A percentile compares a stretch with the other conserved stretches of the same genome.
phyloP scores from a whole-genome alignment of 2,797 vertebrate genomes.

The Notamacropus eugenii region DNA sequence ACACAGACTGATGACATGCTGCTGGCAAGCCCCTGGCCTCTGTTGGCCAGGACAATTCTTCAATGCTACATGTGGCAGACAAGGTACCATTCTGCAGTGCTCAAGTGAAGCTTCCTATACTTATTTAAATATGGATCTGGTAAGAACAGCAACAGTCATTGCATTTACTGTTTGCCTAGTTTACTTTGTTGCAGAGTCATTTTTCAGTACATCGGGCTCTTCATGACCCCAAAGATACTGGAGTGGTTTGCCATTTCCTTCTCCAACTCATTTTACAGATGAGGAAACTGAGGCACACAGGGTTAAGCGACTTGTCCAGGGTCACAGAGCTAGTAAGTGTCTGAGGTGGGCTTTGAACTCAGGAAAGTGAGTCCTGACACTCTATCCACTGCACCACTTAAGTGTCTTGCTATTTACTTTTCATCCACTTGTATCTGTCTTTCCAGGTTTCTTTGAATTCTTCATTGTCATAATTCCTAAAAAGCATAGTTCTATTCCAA shows the following conservation, averaged over 20 bases:
- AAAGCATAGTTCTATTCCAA: background rate
- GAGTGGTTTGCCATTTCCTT: too few species aligned
- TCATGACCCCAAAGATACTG: too few species aligned
- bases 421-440: background rate
- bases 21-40: background rate
- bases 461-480: background rate
- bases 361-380: too few species aligned
- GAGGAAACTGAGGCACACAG: too few species aligned
- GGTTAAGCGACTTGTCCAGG: too few species aligned
- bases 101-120: background rate
- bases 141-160: background rate
- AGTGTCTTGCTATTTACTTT: background rate
- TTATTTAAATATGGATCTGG: background rate
- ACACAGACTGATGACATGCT: background rate
- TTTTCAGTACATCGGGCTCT: too few species aligned
- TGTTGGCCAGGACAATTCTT: background rate
- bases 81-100: background rate
- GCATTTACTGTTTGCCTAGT: background rate
- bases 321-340: too few species aligned
- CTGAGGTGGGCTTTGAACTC: too few species aligned
- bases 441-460: background rate
- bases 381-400: too few species aligned
- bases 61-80: background rate
- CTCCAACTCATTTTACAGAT: too few species aligned
- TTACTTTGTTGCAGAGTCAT: too few species aligned